A percentile compares a stretch with the other conserved stretches of the same genome.
phyloP scores from a whole-genome alignment of 2,888 invertebrate genomes.

The Nephrotoma guestfalica region DNA sequence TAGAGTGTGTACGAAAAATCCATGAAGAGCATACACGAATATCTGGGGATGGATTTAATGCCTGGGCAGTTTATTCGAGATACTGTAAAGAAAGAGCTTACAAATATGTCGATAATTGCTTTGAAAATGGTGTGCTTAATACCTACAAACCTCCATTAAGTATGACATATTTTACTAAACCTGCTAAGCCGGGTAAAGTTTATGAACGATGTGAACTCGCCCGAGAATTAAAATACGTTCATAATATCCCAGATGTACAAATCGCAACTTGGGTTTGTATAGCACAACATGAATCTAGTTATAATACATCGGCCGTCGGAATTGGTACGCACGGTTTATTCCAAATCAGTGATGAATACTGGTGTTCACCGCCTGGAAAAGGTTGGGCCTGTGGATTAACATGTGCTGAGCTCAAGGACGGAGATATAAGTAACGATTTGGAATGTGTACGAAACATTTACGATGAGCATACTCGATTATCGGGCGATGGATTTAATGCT shows the following conservation, averaged over 20 bases:
- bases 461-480: constrained; percentile 46
- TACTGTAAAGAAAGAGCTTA: constrained; percentile 22
- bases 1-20: constrained; percentile 46
- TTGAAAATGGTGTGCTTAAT: constrained; percentile 6
- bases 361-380: constrained; percentile 40
- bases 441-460: constrained; percentile 47
- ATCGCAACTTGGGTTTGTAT: constrained; percentile 56
- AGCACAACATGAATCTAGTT: constrained; percentile 54
- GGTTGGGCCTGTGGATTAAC: constrained; percentile 45
- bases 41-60: constrained; percentile 53
- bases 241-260: constrained; percentile 39
- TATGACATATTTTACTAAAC: constrained; percentile 29
- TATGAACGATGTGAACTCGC: constrained; percentile 59
- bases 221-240: constrained; percentile 39
- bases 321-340: constrained; percentile 51
- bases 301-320: constrained; percentile 15
- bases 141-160: background rate
- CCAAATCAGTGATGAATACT: constrained; percentile 55
- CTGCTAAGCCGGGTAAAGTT: constrained; percentile 24
- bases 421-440: constrained; percentile 53
- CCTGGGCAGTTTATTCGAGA: constrained; percentile 26
- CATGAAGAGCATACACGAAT: constrained; percentile 49
- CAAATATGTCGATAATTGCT: constrained; percentile 23
- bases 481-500: constrained; percentile 52
- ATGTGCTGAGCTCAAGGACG: constrained; percentile 46